Evolutionary conservation across 2,888 invertebrate species (phyloP), one percentile per base, ranked within the genome.

Genomic region (Spialia ferax): DNA sequence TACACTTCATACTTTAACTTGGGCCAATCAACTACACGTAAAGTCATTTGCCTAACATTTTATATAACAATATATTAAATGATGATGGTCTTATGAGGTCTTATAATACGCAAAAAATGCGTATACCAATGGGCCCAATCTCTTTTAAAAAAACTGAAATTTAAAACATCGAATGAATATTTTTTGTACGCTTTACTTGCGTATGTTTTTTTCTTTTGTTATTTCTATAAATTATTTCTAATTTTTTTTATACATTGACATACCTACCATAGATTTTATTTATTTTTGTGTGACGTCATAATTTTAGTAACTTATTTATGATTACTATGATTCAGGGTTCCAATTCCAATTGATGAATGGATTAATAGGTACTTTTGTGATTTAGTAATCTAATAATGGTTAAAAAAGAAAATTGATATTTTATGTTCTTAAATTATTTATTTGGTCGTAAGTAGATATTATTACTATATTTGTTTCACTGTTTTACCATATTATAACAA

Each of bases 161-260:
- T 20, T 8, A 10, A 20, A 48, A 20, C 73, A 75, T 76, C 74
- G 71, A 79, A 77, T 76, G 66, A 77, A 78, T 83, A 79, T 82
- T 83, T 79, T 78, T 79, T n/a, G 70, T 77, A 79, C 76, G 70
- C 71, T 76, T 77, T 79, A n/a, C 74, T 18, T 70, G 54, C 67
- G 74, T 77, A 77, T 67, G 42, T 75, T 77, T 78, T 79, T 76
- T 77, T 74, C 11, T 73, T 71, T 56, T 65, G 32, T 64, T 64
- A 50, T 59, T 29, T 1, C 23, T 18, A 56, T 59, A 1, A 35
- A 54, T 38, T 38, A n/a, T 32, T 3, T 60, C n/a, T n/a, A n/a
- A n/a, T 52, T 10, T 42, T 11, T 63, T 48, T 56, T 63, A 59
- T 59, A 50, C 52, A 54, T 54, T 66, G 65, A 66, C 65, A 65